Evolutionary conservation across 2,797 vertebrate species (phyloP).

Genomic region (Cuniculus paca): DNA sequence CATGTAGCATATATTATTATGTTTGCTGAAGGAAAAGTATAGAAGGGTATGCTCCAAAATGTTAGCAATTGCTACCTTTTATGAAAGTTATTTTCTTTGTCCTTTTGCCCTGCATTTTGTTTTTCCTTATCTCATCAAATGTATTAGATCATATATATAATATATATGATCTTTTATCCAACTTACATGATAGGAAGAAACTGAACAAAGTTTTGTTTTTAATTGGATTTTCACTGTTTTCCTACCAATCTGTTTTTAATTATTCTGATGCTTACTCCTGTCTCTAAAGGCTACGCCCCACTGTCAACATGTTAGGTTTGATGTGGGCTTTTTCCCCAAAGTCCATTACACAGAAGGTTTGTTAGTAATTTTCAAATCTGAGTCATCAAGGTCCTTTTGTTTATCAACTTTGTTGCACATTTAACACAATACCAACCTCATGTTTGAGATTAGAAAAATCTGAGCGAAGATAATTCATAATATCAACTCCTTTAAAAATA

Average conservation of each 20-base stretch:
- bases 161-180: not conserved
- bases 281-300: constrained; percentile 1
- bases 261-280: not conserved
- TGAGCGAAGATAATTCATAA: not conserved
- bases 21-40: not conserved
- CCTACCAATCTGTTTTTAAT: not conserved
- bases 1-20: not conserved
- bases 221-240: not conserved
- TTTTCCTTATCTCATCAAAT: not conserved
- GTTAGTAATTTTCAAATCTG: constrained; percentile 27
- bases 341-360: constrained; percentile 30
- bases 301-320: not conserved
- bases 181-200: not conserved
- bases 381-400: constrained; percentile 18
- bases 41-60: not conserved
- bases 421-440: not conserved
- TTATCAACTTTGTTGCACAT: constrained; percentile 16
- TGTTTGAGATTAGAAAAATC: not conserved
- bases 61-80: not conserved
- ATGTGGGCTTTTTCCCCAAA: not conserved
- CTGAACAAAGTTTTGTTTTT: not conserved
- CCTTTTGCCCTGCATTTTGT: not conserved
- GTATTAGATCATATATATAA: not conserved
- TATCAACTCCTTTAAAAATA: not conserved
- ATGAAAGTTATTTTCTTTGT: not conserved